Conservation (phyloP, 2,113 vertebrate genomes). For the Chloroceryle aenea region DNA sequence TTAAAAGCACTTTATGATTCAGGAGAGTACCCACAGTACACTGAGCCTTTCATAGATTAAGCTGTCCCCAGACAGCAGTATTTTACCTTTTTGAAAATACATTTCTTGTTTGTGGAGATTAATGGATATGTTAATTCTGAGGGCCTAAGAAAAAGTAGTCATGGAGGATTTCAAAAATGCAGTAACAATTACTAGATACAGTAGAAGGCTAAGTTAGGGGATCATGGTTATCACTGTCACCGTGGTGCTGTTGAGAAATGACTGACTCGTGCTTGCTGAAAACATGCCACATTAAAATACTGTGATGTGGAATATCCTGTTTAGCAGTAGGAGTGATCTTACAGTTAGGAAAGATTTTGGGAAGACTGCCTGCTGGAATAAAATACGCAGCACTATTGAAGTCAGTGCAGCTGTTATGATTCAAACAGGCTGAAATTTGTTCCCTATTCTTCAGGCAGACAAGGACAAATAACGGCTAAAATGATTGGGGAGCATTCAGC, state of each 20-base stretch:
- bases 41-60: neutral
- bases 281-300: neutral
- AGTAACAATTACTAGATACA: neutral
- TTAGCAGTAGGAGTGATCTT: neutral
- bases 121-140: neutral
- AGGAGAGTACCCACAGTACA: neutral
- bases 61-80: neutral
- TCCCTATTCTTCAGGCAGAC: neutral
- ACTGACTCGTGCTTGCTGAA: neutral
- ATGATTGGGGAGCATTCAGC: neutral
- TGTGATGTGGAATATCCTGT: neutral
- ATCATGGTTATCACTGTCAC: accelerated
- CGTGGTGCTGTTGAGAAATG: neutral
- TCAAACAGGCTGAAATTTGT: neutral
- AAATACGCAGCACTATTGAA: constrained; percentile 10
- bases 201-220: neutral
- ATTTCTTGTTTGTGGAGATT: neutral
- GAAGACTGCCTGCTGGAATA: constrained; percentile 13
- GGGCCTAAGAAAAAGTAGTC: neutral
- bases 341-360: neutral
- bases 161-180: neutral
- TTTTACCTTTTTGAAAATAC: neutral
- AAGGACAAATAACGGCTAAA: neutral
- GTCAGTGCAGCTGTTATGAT: neutral
- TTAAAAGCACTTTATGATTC: neutral